Conservation (phyloP, 2,797 vertebrate species). For the Fratercula arctica region DNA sequence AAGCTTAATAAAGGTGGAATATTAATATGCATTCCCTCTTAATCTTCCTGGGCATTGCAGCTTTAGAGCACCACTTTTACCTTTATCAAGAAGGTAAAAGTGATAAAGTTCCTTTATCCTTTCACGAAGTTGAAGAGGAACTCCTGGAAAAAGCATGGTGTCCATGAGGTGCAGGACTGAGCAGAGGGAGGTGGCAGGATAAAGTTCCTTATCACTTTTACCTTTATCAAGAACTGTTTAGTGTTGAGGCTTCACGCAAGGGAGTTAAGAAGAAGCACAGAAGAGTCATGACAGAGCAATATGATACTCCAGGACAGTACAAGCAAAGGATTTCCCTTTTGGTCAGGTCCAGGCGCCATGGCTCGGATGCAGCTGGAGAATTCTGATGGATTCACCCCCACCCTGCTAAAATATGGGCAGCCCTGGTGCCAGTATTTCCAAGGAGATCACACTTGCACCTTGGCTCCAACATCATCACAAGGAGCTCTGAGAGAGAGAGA, state of each 20-base stretch:
- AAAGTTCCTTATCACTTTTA: not conserved
- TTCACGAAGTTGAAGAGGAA: not conserved
- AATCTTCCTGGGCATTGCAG: not conserved
- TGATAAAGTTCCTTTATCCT: not conserved
- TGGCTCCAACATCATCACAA: not conserved
- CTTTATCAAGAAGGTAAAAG: not conserved
- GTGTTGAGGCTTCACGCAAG: not conserved
- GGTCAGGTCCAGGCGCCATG: rapidly evolving
- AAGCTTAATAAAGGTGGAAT: not conserved
- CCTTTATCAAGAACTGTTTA: too few relatives aligned
- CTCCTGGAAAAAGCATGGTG: not conserved
- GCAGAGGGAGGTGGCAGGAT: not conserved
- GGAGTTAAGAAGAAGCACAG: not conserved
- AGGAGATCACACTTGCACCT: not conserved
- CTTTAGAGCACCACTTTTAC: not conserved
- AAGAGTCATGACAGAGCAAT: not conserved
- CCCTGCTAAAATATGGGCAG: not conserved
- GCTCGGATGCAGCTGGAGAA: not conserved
- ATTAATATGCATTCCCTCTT: not conserved
- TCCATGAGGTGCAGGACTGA: not conserved
- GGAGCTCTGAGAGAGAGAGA: not conserved
- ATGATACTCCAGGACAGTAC: not conserved
- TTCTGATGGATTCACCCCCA: not conserved
- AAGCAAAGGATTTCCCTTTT: not conserved
- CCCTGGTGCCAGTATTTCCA: not conserved